Evolutionary conservation across 2,888 invertebrate genomes (phyloP), one percentile per base, ranked within the genome.

Genomic region (Apodemia mormo): DNA sequence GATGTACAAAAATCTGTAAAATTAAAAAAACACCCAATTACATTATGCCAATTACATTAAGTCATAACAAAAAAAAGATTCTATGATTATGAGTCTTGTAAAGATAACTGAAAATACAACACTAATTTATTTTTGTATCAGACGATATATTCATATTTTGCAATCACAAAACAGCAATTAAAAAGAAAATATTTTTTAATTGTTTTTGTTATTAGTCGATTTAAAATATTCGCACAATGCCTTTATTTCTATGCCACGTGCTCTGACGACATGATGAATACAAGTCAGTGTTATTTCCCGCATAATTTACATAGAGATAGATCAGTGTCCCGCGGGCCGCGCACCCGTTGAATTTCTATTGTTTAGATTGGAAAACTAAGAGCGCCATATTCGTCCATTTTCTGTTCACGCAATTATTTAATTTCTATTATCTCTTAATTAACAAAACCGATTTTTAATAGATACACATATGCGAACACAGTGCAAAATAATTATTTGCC

Each of bases 361-460:
- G 92, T 93, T 92, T 92, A 92, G 89, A 93, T 93, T 92, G 92
- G 93, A 93, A 93, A 93, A 93, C 91, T 90, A 91, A 92, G 90
- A 88, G 87, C 83, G 78, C 79, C 81, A 80, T 86, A 88, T 89
- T 92, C 90, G 88, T 87, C 87, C 70, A 61, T 69, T 56, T 64
- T 2, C 64, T 64, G 83, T 85, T 86, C 87, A 84, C 85, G 45
- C 45, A 45, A 89, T 90, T 88, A 91, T 89, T 87, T 85, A 85
- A 86, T 84, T 83, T 81, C 84, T 85, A 85, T 82, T 84, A 81
- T 74, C 78, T 79, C 40, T 40, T 40, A 40, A 40, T 40, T 40
- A 40, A 40, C 40, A 40, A 9, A 40, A 40, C 40, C 40, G 9
- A 9, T 40, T 40, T 2, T 40, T 40, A 40, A 40, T 40, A 9